Percentiles rank a stretch among this genome's conserved stretches.
Evolutionary conservation across 1,140 invertebrate genomes (phyloP).

Genomic region (Pseudomyrmex flavicornis): DNA sequence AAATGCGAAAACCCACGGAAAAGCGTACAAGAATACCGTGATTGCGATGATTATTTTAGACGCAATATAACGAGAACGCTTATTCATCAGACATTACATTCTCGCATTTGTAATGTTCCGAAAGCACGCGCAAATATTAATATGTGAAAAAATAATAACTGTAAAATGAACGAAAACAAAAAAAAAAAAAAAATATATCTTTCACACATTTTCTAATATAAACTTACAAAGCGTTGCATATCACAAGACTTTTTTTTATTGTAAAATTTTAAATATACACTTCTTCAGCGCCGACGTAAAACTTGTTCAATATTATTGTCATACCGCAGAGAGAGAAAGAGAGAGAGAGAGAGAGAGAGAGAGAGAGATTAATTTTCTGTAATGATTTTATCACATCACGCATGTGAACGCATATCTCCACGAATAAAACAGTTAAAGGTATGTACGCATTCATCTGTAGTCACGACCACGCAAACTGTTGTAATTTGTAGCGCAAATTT

Average conservation of each 20-base stretch:
- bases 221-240: too few relatives aligned
- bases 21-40: conserved; percentile 11
- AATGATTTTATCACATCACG: conserved; percentile 9
- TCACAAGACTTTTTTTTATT: conserved; percentile 1
- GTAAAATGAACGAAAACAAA: not conserved
- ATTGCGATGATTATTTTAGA: conserved; percentile 46
- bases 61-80: conserved; percentile 19
- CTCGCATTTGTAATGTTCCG: conserved; percentile 10
- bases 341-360: not conserved
- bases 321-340: too few relatives aligned
- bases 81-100: conserved; percentile 31
- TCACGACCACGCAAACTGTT: conserved; percentile 13
- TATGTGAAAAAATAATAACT: not conserved
- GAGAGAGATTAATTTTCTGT: conserved; percentile 29
- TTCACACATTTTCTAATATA: too few relatives aligned
- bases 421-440: not conserved
- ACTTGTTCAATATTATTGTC: not conserved
- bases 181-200: not conserved
- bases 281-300: not conserved
- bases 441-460: not conserved
- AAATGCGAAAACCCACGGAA: conserved; percentile 31
- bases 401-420: not conserved
- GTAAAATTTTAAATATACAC: not conserved
- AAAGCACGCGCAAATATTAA: not conserved
- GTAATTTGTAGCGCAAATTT: conserved; percentile 56